Base-by-base conservation (phyloP, 1,140 invertebrate species). In the Probaryconus sp. region DNA sequence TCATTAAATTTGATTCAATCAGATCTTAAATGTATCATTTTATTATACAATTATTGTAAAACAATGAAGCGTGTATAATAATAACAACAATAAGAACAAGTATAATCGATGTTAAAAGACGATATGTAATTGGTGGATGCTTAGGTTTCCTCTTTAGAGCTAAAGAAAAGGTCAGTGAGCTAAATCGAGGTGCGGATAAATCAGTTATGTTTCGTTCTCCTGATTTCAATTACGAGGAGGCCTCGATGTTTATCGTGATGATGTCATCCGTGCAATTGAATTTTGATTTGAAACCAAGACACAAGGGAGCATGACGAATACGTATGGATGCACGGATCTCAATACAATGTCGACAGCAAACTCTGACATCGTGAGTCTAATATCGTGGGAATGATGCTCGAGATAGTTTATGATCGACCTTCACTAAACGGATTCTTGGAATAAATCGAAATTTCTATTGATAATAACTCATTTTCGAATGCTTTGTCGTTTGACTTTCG, bases 121-220 rank as follows among this genome's bases (percentile, higher is more conserved):
- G 48, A 48, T 73, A 37, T 42, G 38, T 43, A 63, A 61, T 63
- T 67, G 28, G 48, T 67, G 35, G 55, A 68, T 64, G 26, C 11
- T 18, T 21, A 35, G 43, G 56, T 35, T 33, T 33, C 30, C 33
- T 5, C 37, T 74, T 68, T 45, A 33, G 55, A 51, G 45, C 38
- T 16, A 20, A 40, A 40, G 63, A 60, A 74, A 74, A 74, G 70
- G 70, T 74, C 70, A 74, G 53, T 48, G 55, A 65, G 69, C 47
- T 17, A 55, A 47, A 31, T 40, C 31, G 48, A 73, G 70, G 70
- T 73, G 71, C 63, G 63, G 71, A 74, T 74, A 68, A 74, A 63
- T 74, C 71, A 74, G 71, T 74, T 74, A 74, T 50, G 58, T 74
- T 73, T 74, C 40, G 56, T 74, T 74, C 63, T 68, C 37, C 63